Percentiles rank a stretch among this genome's conserved stretches.
Conservation (phyloP, 2,113 vertebrate species). For the Oryzias woworae region DNA sequence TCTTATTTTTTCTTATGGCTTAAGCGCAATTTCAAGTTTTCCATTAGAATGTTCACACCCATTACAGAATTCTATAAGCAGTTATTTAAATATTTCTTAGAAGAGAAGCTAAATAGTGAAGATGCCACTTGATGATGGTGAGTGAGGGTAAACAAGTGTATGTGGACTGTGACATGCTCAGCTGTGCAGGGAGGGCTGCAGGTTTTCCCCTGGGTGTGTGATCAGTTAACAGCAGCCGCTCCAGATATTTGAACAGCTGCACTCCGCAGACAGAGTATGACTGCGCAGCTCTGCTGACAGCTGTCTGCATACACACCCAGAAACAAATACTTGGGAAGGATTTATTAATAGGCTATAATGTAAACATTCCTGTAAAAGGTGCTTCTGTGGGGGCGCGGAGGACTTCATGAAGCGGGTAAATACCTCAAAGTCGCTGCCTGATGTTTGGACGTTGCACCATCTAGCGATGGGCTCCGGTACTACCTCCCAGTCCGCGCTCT, state of each 20-base stretch:
- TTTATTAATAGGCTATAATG: too few relatives aligned
- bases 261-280: slow-evolving; percentile 59
- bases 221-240: slow-evolving; percentile 2
- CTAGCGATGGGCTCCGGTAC: slow-evolving; percentile 91
- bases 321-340: too few relatives aligned
- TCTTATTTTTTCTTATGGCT: too few relatives aligned
- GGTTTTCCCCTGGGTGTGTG: slow-evolving; percentile 42
- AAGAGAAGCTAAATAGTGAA: too few relatives aligned
- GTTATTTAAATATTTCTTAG: too few relatives aligned
- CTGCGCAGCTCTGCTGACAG: neutral
- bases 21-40: too few relatives aligned
- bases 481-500: slow-evolving; percentile 87
- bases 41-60: too few relatives aligned
- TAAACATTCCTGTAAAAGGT: too few relatives aligned
- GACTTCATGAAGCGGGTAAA: too few relatives aligned
- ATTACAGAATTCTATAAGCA: too few relatives aligned
- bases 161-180: slow-evolving; percentile 39
- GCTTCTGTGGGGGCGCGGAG: too few relatives aligned
- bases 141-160: neutral
- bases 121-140: too few relatives aligned
- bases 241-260: slow-evolving; percentile 57
- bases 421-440: slow-evolving; percentile 85
- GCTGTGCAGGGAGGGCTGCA: slow-evolving; percentile 38
- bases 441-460: slow-evolving; percentile 91
- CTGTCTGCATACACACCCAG: neutral